Evolutionary conservation across 2,113 vertebrate species (phyloP).

Genomic region (Callaeas wilsoni): DNA sequence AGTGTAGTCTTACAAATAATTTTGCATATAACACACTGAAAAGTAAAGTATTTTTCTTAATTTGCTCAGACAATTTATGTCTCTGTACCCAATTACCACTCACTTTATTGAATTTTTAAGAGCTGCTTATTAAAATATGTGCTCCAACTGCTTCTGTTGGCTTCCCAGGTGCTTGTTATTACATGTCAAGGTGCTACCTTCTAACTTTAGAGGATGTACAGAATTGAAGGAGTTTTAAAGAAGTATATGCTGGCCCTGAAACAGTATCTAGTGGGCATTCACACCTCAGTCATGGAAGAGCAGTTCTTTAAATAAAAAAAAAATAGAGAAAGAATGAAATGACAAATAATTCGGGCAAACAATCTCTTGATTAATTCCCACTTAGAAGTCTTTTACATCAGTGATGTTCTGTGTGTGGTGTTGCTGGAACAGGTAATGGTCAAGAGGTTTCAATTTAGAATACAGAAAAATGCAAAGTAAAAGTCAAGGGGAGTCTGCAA

Average conservation of each 20-base stretch:
- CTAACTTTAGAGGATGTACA: conserved; percentile 37
- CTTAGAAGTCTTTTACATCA: not conserved
- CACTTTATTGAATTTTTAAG: conserved; percentile 64
- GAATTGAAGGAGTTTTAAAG: conserved; percentile 52
- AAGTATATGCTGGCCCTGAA: conserved; percentile 51
- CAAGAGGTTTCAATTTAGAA: not conserved
- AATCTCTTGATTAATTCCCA: not conserved
- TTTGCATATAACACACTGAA: conserved; percentile 48
- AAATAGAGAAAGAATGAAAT: not conserved
- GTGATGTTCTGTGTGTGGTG: not conserved
- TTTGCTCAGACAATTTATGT: conserved; percentile 71
- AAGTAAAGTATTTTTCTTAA: conserved; percentile 60
- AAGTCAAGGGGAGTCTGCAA: conserved; percentile 2
- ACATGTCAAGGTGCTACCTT: conserved; percentile 12
- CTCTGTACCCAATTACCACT: conserved; percentile 67
- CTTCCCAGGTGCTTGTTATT: conserved; percentile 58
- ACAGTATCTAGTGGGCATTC: not conserved
- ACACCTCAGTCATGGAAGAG: not conserved
- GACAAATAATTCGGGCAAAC: conserved; percentile 27
- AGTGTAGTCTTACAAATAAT: conserved; percentile 67
- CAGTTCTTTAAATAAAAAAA: conserved; percentile 20
- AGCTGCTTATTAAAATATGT: conserved; percentile 58
- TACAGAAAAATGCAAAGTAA: conserved; percentile 4
- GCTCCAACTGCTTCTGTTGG: conserved; percentile 11
- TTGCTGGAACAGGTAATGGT: not conserved